Conservation (phyloP, 2,113 vertebrate species). For the Nannobrachium achirus region DNA sequence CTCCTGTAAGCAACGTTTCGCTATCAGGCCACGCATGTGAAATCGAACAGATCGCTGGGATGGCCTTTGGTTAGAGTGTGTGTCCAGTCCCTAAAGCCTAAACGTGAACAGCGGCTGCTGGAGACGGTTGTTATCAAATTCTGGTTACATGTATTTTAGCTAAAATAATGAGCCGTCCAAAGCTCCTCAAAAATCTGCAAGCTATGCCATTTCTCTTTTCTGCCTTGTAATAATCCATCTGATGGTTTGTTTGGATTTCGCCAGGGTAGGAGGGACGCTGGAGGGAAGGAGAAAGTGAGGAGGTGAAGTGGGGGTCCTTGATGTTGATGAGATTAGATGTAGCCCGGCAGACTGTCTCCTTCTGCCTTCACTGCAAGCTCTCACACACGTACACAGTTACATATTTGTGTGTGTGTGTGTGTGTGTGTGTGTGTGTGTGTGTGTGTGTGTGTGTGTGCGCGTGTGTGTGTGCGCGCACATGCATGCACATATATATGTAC, state of each 20-base stretch:
- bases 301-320: conserved; percentile 83
- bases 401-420: not conserved
- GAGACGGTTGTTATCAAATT: conserved; percentile 60
- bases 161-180: conserved; percentile 64
- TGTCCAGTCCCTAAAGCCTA: no score
- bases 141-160: conserved; percentile 73
- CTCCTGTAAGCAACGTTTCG: conserved; percentile 53
- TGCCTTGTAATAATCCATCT: conserved; percentile 76
- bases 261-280: conserved; percentile 62
- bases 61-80: conserved; percentile 63
- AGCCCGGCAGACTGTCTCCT: conserved; percentile 98
- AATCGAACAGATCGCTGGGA: conserved; percentile 42
- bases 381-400: conserved; percentile 44
- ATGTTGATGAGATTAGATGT: conserved; percentile 92
- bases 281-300: conserved; percentile 84
- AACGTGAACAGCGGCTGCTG: no score
- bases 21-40: conserved; percentile 44
- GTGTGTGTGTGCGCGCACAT: no score
- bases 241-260: conserved; percentile 78
- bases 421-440: no score
- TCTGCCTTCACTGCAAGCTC: conserved; percentile 65
- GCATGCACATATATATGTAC: not conserved
- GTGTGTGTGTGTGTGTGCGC: no score
- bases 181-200: conserved; percentile 62
- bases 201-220: conserved; percentile 72